Percentiles rank a stretch among this genome's conserved stretches.
phyloP scores from a whole-genome alignment of 2,888 invertebrate genomes.

The Synergus japonicus region DNA sequence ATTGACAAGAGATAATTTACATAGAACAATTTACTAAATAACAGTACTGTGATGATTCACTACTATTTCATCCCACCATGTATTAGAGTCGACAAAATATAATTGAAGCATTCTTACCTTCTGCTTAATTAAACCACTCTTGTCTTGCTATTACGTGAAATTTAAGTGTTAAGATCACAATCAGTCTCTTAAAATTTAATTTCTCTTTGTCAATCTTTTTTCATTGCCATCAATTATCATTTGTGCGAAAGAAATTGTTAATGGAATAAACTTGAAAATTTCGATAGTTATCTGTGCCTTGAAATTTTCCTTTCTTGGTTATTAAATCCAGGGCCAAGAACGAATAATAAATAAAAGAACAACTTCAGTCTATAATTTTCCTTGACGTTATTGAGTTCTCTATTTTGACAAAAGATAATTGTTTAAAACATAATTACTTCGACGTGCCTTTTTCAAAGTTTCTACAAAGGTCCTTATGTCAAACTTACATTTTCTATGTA shows the following conservation, averaged over 20 bases:
- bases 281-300: background rate
- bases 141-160: too few species aligned
- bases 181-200: too few species aligned
- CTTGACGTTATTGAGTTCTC: background rate
- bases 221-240: too few species aligned
- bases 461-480: background rate
- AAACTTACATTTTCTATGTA: background rate
- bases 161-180: too few species aligned
- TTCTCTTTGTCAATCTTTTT: too few species aligned
- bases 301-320: background rate
- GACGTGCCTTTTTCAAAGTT: background rate
- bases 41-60: conserved; percentile 2
- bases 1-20: conserved; percentile 11
- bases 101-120: background rate
- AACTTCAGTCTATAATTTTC: conserved; percentile 11
- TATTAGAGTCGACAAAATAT: background rate
- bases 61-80: background rate
- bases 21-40: background rate
- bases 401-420: background rate
- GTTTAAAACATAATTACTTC: background rate
- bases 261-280: too few species aligned
- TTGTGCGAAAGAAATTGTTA: too few species aligned
- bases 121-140: too few species aligned
- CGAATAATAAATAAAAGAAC: background rate
- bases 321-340: background rate